Conservation (phyloP, 2,113 vertebrate genomes). For the Tachysurus vachellii region DNA sequence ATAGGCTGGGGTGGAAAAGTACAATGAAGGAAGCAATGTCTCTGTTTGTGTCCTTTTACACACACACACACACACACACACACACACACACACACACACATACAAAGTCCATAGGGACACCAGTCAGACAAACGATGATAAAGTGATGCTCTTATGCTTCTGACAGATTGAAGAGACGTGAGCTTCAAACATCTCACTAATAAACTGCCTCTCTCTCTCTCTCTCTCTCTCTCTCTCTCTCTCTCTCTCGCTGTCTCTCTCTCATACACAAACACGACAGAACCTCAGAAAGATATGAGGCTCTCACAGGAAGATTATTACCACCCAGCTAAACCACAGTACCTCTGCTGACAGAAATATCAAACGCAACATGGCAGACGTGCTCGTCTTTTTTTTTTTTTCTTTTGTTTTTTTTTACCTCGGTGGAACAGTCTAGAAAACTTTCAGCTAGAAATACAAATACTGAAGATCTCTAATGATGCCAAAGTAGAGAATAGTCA, state of each 20-base stretch:
- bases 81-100: constrained; percentile 34
- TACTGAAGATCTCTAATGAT: too few species aligned
- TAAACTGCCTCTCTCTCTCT: constrained; percentile 76
- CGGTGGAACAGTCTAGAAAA: not conserved
- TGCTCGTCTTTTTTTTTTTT: constrained; percentile 5
- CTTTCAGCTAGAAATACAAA: not conserved
- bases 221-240: constrained; percentile 1
- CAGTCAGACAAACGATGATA: constrained; percentile 97
- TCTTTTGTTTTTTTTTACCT: too few species aligned
- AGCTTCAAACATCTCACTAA: constrained; percentile 80
- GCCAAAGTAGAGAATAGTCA: too few species aligned
- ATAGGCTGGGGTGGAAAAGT: constrained; percentile 4
- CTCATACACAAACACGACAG: constrained; percentile 10
- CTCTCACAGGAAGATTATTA: constrained; percentile 34
- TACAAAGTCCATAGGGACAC: constrained; percentile 74
- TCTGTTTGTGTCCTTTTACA: not conserved
- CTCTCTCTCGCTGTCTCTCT: too few species aligned
- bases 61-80: constrained; percentile 21
- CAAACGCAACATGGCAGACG: constrained; percentile 17
- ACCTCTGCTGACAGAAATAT: constrained; percentile 34
- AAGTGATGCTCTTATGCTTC: constrained; percentile 87
- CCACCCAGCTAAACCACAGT: not conserved
- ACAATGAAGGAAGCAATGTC: not conserved
- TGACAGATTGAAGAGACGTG: constrained; percentile 86
- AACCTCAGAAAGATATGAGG: constrained; percentile 32